Evolutionary conservation across 2,113 vertebrate species (phyloP).

Genomic region (Saccopteryx bilineata): DNA sequence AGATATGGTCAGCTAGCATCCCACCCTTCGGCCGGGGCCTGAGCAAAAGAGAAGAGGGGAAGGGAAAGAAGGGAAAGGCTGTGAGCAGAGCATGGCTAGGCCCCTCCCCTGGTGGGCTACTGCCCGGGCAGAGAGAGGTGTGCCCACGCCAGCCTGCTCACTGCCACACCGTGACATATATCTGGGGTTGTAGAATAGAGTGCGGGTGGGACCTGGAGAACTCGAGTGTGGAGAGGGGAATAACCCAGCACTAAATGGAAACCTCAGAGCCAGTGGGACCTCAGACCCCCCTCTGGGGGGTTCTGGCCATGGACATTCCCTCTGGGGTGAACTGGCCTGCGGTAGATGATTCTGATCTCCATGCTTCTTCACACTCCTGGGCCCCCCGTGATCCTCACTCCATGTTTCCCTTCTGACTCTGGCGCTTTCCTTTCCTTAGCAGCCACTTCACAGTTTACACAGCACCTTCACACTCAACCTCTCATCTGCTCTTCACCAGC

Average conservation of each 20-base stretch:
- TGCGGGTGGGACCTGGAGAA: background rate
- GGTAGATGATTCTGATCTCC: accelerated
- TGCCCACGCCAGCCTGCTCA: background rate
- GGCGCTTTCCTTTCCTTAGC: background rate
- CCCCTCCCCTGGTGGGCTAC: background rate
- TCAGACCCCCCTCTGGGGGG: background rate
- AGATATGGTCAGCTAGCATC: background rate
- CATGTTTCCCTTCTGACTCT: background rate
- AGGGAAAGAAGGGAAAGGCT: background rate
- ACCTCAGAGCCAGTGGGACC: background rate
- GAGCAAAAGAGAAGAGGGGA: background rate
- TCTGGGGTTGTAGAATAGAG: background rate
- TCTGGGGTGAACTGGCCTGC: background rate
- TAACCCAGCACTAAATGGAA: background rate
- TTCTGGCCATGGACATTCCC: background rate
- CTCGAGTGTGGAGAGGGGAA: background rate
- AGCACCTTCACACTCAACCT: background rate
- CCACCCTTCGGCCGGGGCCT: background rate
- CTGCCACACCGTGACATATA: background rate
- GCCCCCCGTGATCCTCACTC: accelerated
- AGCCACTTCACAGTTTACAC: background rate
- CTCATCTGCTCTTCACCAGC: constrained; percentile 43
- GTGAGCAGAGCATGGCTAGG: background rate
- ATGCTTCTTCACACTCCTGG: accelerated
- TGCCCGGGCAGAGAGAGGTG: background rate